Evolutionary conservation across 2,888 invertebrate genomes (phyloP).

Genomic region (Megalurothrips usitatus): DNA sequence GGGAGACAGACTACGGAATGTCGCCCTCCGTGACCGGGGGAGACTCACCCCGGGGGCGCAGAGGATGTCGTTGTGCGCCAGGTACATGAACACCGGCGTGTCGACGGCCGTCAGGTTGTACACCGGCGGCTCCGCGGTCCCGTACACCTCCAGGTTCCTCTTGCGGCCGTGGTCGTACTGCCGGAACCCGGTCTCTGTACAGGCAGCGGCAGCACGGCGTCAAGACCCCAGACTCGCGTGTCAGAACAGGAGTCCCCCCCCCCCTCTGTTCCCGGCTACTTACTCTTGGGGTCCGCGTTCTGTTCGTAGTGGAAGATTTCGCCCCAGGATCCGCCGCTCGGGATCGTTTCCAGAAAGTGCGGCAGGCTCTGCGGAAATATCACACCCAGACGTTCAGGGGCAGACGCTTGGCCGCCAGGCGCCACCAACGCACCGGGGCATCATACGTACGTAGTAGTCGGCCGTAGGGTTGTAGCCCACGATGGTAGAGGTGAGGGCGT

Average conservation of each 20-base stretch:
- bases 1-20: too few relatives aligned
- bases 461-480: not conserved
- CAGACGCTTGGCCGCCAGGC: not conserved
- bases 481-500: not conserved
- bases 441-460: not conserved
- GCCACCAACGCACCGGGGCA: not conserved
- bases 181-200: not conserved
- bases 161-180: not conserved
- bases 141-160: not conserved
- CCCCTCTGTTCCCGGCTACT: not conserved
- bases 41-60: not conserved
- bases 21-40: not conserved
- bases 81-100: not conserved
- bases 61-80: not conserved
- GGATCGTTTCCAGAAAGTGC: not conserved
- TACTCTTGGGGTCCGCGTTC: not conserved
- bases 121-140: not conserved
- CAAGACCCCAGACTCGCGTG: too few relatives aligned
- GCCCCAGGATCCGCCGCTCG: not conserved
- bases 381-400: too few relatives aligned
- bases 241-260: not conserved
- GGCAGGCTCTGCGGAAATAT: not conserved
- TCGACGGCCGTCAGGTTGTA: not conserved
- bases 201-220: too few relatives aligned
- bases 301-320: slow-evolving; percentile 11